Evolutionary conservation across 2,888 invertebrate species (phyloP).

Genomic region (Venustoraphidia nigricollis): DNA sequence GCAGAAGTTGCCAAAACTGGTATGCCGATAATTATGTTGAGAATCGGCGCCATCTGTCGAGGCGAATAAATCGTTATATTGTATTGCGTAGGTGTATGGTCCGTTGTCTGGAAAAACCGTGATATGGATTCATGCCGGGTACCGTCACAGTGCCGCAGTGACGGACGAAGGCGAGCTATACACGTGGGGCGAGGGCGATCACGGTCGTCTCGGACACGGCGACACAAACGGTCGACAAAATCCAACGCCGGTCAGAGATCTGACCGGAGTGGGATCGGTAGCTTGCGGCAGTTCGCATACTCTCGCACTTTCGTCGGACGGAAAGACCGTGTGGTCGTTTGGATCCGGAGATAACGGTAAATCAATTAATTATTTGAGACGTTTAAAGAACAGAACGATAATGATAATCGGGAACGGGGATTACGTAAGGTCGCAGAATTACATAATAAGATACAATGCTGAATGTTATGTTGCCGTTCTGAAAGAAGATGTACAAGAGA

Average conservation of each 20-base stretch:
- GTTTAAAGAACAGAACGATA: no score
- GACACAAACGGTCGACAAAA: slow-evolving; percentile 38
- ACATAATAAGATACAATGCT: no score
- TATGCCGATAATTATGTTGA: no score
- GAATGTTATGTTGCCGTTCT: no score
- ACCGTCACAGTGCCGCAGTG: slow-evolving; percentile 39
- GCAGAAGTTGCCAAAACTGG: slow-evolving; percentile 35
- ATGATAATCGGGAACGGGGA: no score
- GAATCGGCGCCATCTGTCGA: no score
- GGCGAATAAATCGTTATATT: no score
- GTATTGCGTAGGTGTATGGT: not conserved
- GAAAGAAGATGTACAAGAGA: no score
- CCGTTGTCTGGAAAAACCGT: slow-evolving; percentile 23
- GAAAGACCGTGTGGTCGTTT: slow-evolving; percentile 39
- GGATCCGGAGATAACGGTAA: slow-evolving; percentile 37
- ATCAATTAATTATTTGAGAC: no score
- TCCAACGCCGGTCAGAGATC: slow-evolving; percentile 39
- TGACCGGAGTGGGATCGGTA: slow-evolving; percentile 38
- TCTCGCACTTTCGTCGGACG: slow-evolving; percentile 33
- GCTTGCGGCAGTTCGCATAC: slow-evolving; percentile 39
- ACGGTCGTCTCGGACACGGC: slow-evolving; percentile 41
- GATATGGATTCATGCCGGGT: slow-evolving; percentile 29
- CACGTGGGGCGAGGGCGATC: slow-evolving; percentile 42
- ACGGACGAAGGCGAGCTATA: slow-evolving; percentile 37
- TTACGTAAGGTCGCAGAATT: no score